Percentiles rank a stretch among this genome's conserved stretches.
Evolutionary conservation across 2,888 invertebrate genomes (phyloP).

Genomic region (Penaeus monodon): DNA sequence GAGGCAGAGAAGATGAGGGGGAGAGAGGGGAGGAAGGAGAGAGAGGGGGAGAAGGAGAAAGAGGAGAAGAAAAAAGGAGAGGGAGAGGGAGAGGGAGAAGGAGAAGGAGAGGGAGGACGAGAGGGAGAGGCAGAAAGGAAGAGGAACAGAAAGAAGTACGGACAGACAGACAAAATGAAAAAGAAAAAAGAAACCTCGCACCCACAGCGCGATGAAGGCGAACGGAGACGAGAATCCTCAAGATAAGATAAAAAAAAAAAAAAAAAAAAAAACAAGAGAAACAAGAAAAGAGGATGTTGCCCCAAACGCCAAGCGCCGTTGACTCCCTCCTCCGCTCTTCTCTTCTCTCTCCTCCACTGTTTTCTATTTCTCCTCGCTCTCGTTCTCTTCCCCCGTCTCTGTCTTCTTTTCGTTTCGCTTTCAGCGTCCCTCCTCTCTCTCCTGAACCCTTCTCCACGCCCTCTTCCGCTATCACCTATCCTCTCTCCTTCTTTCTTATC

Average conservation of each 20-base stretch:
- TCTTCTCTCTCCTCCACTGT: neutral
- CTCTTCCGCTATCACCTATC: too few relatives aligned
- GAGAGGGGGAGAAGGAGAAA: neutral
- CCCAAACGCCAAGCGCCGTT: too few relatives aligned
- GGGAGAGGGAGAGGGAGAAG: neutral
- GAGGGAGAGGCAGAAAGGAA: neutral
- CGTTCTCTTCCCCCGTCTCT: neutral
- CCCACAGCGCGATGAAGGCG: too few relatives aligned
- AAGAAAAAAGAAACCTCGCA: neutral
- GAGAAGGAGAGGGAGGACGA: too few relatives aligned
- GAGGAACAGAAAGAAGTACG: neutral
- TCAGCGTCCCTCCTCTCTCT: too few relatives aligned
- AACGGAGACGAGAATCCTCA: too few relatives aligned
- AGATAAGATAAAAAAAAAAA: too few relatives aligned
- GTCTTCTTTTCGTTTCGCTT: too few relatives aligned
- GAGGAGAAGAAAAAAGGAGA: neutral
- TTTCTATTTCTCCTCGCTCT: neutral
- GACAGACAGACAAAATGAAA: conserved; percentile 2
- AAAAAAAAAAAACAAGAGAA: too few relatives aligned
- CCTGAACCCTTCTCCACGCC: too few relatives aligned
- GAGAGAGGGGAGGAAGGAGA: neutral
- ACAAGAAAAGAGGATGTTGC: too few relatives aligned
- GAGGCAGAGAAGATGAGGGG: neutral
- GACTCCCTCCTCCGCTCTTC: neutral
- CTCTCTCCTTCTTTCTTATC: too few relatives aligned